Base-by-base conservation (phyloP, 2,113 vertebrate species). In the Calidris pugnax region DNA sequence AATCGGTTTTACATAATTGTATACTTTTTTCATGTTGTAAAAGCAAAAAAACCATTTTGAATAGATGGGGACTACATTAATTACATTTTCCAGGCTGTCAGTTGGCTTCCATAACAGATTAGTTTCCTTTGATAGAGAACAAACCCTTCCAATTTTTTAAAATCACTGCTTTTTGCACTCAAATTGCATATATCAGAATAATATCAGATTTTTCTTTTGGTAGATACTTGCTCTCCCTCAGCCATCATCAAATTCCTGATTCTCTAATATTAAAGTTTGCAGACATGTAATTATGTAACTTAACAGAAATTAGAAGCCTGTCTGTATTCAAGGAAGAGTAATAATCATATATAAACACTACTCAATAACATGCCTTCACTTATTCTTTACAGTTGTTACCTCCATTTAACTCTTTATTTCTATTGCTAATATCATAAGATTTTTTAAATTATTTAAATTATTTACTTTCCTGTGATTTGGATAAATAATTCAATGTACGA, bases 1-100 rank as follows among this genome's bases (percentile, higher is more conserved):
- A 85, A 67, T 10, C 75, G 3, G 14, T 3, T 84, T 83, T 28
- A 73, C 47, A 3, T 14, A 72, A 56, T 15, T 24, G 28, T 13
- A 39, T 21, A 50, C 7, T 37, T 97, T 79, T 79, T 97, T 88
- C 68, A 81, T 90, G 85, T 80, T 95, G 91, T 55, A 92, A 89
- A 94, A 85, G 75, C 81, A 89, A 89, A 96, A 53, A 75, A 22
- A n/a, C 8, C 1, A 78, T 87, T 82, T 94, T 81, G 56, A 79
- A 89, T 30, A 53, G 47, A 53, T 12, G 53, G 41, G 37, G 50
- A 57, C 69, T 71, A 79, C 56, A 73, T 39, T 73, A 79, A 91
- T 50, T 53, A 63, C 1, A 4, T 57, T 87, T 78, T 87, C 37
- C 63, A 91, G 77, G 55, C 45, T 82, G 56, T 56, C 81, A 67